Conservation (phyloP, 2,888 invertebrate species). For the Lobophora halterata region DNA sequence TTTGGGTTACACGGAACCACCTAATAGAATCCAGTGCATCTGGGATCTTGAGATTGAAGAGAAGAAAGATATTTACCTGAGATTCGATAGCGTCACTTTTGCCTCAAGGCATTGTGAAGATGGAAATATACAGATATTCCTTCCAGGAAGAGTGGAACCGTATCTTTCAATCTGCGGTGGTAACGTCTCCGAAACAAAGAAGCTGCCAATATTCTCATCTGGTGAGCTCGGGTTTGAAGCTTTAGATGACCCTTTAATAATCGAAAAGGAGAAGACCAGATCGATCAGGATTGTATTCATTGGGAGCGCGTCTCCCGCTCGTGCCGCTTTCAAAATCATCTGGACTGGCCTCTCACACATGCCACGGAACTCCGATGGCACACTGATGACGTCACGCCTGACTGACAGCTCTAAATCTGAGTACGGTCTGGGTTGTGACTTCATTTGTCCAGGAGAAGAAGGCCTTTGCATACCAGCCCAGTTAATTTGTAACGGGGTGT, state of each 20-base stretch:
- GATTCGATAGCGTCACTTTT: slow-evolving; percentile 92
- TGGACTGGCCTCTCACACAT: slow-evolving; percentile 95
- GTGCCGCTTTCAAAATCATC: slow-evolving; percentile 92
- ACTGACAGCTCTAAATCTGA: slow-evolving; percentile 80
- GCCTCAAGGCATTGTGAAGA: slow-evolving; percentile 92
- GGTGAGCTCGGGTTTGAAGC: slow-evolving; percentile 86
- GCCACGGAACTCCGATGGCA: slow-evolving; percentile 91
- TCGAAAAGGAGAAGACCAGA: slow-evolving; percentile 82
- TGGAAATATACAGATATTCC: slow-evolving; percentile 90
- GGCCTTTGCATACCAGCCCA: slow-evolving; percentile 91
- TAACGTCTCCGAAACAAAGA: slow-evolving; percentile 89
- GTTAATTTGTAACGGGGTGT: slow-evolving; percentile 92
- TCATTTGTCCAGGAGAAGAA: slow-evolving; percentile 92
- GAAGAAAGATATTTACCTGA: slow-evolving; percentile 92
- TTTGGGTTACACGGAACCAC: slow-evolving; percentile 84
- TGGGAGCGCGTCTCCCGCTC: slow-evolving; percentile 88
- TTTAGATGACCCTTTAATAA: slow-evolving; percentile 75
- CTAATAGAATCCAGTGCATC: slow-evolving; percentile 87
- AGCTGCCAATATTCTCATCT: slow-evolving; percentile 89
- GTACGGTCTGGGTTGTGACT: slow-evolving; percentile 85
- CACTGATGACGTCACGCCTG: slow-evolving; percentile 87
- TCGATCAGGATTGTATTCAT: slow-evolving; percentile 87
- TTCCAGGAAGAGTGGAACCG: slow-evolving; percentile 86
- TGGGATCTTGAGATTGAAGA: slow-evolving; percentile 91
- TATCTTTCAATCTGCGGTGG: slow-evolving; percentile 92